Evolutionary conservation across 1,140 invertebrate species (phyloP).

Genomic region (Hestina assimilis): DNA sequence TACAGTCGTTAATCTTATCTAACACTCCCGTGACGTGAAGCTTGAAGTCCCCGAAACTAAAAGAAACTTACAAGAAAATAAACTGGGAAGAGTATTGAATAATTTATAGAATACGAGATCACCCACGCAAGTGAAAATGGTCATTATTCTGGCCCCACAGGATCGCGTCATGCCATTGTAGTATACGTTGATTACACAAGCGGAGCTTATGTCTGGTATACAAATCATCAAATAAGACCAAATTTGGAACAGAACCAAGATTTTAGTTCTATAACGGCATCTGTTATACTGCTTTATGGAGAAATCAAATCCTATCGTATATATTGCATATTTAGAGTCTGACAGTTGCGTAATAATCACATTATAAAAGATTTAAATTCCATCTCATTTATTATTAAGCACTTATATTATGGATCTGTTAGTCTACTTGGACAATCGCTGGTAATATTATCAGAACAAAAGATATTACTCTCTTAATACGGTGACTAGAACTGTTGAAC

Average conservation of each 20-base stretch:
- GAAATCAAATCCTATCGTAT: constrained; percentile 3
- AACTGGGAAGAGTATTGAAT: constrained; percentile 38
- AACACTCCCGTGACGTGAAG: background rate
- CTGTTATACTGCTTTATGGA: background rate
- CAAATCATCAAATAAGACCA: constrained; percentile 30
- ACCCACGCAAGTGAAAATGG: constrained; percentile 20
- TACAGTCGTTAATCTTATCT: background rate
- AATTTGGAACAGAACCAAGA: constrained; percentile 34
- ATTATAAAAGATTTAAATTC: background rate
- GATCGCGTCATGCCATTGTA: constrained; percentile 26
- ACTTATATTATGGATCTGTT: no score
- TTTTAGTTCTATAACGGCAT: constrained; percentile 13
- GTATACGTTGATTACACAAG: constrained; percentile 30
- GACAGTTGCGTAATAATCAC: background rate
- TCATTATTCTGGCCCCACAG: constrained; percentile 22
- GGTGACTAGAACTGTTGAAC: no score
- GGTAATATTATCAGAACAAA: no score
- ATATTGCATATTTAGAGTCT: background rate
- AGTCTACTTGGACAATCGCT: no score
- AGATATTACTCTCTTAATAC: no score
- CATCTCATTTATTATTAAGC: background rate
- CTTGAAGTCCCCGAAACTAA: constrained; percentile 4
- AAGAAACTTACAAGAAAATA: constrained; percentile 29
- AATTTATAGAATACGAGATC: constrained; percentile 40
- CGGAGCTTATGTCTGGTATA: constrained; percentile 21